Percentiles rank a stretch among this genome's conserved stretches.
Evolutionary conservation across 2,797 vertebrate genomes (phyloP).

Genomic region (Alectoris magna): DNA sequence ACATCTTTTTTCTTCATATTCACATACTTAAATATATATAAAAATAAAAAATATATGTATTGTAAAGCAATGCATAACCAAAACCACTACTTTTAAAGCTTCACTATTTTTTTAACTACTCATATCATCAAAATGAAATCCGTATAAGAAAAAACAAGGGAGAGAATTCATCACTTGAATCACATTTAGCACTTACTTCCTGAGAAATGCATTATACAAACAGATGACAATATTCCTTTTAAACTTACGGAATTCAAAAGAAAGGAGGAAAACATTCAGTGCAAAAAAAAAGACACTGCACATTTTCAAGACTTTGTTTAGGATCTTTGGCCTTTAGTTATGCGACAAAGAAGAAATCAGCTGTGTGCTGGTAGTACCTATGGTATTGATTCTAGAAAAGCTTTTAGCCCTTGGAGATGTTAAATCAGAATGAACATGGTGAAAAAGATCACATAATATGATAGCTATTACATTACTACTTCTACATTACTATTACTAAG

Average conservation of each 20-base stretch:
- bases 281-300: background rate
- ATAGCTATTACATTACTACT: background rate
- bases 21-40: background rate
- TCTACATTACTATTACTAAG: background rate
- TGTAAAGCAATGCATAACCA: background rate
- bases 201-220: background rate
- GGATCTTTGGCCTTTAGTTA: background rate
- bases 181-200: background rate
- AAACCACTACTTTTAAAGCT: background rate
- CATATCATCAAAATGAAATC: background rate
- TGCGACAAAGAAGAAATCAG: background rate
- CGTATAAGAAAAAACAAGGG: background rate
- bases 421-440: background rate
- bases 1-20: background rate
- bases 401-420: background rate
- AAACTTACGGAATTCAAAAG: background rate
- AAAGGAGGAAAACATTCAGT: background rate
- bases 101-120: background rate
- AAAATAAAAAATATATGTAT: too few relatives aligned
- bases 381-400: background rate
- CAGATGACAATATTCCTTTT: accelerated
- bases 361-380: background rate
- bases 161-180: background rate
- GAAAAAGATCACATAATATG: background rate
- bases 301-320: background rate